A percentile compares a stretch with the other conserved stretches of the same genome.
Evolutionary conservation across 2,113 vertebrate genomes (phyloP).

Genomic region (Cygnus buccinator): DNA sequence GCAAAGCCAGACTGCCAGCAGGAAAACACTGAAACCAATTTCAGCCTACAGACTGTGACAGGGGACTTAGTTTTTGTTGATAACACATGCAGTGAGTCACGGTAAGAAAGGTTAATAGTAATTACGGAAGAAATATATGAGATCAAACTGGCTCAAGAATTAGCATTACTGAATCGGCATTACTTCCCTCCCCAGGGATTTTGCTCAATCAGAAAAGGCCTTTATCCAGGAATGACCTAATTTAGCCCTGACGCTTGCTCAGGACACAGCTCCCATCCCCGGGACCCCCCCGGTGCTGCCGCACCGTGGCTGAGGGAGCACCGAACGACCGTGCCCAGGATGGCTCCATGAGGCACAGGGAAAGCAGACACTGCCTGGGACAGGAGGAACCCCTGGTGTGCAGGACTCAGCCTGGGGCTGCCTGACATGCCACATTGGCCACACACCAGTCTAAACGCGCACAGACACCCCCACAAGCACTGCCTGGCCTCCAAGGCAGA

Average conservation of each 20-base stretch:
- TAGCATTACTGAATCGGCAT: not conserved
- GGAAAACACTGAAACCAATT: not conserved
- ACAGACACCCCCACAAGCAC: not conserved
- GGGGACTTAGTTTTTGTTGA: not conserved
- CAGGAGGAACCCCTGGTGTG: not conserved
- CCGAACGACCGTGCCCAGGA: accelerated
- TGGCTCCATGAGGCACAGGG: accelerated
- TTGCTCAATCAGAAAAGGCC: not conserved
- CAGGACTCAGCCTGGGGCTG: too few species aligned
- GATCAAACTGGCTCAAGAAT: not conserved
- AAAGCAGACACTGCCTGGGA: not conserved
- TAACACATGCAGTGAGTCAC: not conserved
- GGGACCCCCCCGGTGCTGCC: not conserved
- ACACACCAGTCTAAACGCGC: not conserved
- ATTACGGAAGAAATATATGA: not conserved
- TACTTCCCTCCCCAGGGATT: not conserved
- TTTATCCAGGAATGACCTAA: not conserved
- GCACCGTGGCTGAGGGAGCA: too few species aligned
- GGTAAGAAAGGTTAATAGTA: not conserved
- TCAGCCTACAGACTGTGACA: not conserved
- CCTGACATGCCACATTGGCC: accelerated
- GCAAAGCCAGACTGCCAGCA: not conserved
- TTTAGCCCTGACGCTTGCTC: not conserved
- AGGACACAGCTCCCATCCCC: not conserved
- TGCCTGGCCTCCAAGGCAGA: not conserved